phyloP scores from a whole-genome alignment of 2,113 vertebrate genomes.

The Etia nguti region DNA sequence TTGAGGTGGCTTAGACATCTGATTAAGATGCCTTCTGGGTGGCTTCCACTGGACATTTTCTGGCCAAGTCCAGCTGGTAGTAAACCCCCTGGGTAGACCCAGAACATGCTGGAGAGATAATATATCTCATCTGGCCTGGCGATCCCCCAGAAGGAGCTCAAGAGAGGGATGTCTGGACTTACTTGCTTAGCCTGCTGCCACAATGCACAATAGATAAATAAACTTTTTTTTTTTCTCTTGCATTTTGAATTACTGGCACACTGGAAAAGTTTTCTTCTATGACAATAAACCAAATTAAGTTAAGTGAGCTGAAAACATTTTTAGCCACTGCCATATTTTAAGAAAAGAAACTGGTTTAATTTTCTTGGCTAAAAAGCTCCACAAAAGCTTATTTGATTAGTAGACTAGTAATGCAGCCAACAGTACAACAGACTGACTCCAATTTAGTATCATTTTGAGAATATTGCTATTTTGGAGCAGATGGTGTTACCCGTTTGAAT shows the following conservation, averaged over 20 bases:
- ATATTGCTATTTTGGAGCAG: neutral
- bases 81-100: neutral
- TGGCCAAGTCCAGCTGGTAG: neutral
- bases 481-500: neutral
- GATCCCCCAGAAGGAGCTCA: neutral
- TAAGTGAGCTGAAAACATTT: neutral
- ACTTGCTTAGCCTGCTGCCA: neutral
- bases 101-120: neutral
- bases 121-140: neutral
- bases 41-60: neutral
- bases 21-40: neutral
- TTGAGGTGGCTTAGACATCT: neutral
- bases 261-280: neutral
- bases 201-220: neutral
- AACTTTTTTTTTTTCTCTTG: neutral
- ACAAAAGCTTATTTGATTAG: neutral
- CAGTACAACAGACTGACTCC: neutral
- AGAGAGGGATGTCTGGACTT: neutral
- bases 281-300: neutral
- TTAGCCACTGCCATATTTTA: neutral
- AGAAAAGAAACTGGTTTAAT: neutral
- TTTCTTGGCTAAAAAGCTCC: neutral
- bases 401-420: neutral
- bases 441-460: neutral
- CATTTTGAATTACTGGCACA: neutral